phyloP scores from a whole-genome alignment of 2,797 vertebrate species.

The Phyllotis vaccarum region DNA sequence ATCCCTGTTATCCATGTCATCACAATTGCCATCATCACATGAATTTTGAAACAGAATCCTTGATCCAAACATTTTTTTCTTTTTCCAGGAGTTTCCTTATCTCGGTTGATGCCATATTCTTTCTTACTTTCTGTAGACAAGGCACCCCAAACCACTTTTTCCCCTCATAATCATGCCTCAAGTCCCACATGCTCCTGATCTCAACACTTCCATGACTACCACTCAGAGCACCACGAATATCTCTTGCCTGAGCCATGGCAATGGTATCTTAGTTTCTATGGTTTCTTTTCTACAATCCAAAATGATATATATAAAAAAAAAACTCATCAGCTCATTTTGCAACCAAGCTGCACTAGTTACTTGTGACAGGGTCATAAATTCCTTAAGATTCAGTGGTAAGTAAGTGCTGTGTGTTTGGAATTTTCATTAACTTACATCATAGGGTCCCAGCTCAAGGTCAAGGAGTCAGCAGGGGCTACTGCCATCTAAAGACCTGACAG shows the following conservation, averaged over 20 bases:
- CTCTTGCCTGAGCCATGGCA: neutral
- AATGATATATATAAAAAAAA: neutral
- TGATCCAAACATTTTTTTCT: neutral
- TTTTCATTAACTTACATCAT: neutral
- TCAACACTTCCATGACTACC: neutral
- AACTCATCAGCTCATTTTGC: neutral
- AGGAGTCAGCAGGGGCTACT: too few species aligned
- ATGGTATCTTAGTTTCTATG: neutral
- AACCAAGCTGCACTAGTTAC: neutral
- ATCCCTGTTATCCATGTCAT: too few species aligned
- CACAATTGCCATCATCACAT: neutral
- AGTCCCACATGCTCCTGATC: neutral
- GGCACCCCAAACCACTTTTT: neutral
- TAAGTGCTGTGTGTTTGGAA: neutral
- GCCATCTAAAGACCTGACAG: neutral
- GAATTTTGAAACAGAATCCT: neutral
- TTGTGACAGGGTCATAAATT: neutral
- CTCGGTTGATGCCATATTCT: neutral
- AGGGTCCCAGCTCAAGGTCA: neutral
- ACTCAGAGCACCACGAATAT: accelerated
- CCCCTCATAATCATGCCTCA: accelerated
- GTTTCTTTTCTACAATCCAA: neutral
- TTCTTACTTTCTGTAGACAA: neutral
- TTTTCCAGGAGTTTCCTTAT: neutral
- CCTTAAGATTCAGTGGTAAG: neutral